Base-by-base conservation (phyloP, 2,113 vertebrate genomes). In the Spermophilus dauricus region DNA sequence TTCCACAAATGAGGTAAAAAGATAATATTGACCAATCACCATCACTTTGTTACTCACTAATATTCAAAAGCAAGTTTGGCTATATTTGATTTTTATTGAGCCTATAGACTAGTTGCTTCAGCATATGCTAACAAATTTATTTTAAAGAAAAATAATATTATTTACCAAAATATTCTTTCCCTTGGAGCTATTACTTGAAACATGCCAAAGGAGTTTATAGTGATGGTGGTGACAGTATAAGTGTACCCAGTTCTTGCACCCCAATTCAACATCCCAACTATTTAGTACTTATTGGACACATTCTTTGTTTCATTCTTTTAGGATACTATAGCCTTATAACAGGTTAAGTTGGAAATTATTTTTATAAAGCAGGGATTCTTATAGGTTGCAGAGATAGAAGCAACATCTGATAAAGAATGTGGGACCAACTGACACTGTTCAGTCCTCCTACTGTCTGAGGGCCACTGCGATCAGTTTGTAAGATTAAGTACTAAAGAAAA, bases 161-260 rank as follows among this genome's bases (percentile, higher is more conserved):
- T 91, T 78, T 70, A 26, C 12, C 90, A 95, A 88, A 89, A 37
- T 91, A 63, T 70, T 87, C 14, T 69, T 89, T 93, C 32, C 34
- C 67, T 91, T 86, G 78, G 58, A 95, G 53, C 28, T 90, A 73
- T 42, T 86, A 77, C 78, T 84, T 73, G 65, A 24, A 93, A 93
- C 26, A 63, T 92, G 8, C 72, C 58, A 77, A 84, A 82, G 24
- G 53, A 69, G 83, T 83, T 95, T 69, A 58, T 11, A 84, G 20
- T 77, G 32, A 86, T 83, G 75, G 42, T 45, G 53, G 85, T 80
- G 70, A 91, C 48, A 78, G 32, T 53, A 5, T 65, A 89, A 61
- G 5, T 51, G 4, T 24, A 70, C 63, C 8, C n/a, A 53, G 30
- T 53, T 45, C 20, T 61, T 86, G 45, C 69, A 58, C 78, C 26